Percentiles rank a stretch among this genome's conserved stretches.
Conservation (phyloP, 2,113 vertebrate species). For the Mungos mungo region DNA sequence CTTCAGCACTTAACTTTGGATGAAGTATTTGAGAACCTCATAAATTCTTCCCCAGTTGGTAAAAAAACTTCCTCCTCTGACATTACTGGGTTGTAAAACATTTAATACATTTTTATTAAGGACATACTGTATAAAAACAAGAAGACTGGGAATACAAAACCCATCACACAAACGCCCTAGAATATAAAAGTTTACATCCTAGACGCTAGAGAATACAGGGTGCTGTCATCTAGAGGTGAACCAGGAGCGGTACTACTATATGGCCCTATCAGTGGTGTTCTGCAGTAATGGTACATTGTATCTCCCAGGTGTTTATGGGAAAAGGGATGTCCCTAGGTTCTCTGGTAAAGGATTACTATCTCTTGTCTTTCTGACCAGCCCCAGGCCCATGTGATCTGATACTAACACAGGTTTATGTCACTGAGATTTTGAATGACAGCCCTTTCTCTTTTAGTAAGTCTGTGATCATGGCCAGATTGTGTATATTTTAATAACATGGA, state of each 20-base stretch:
- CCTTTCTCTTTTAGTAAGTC: conserved; percentile 16
- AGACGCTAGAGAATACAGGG: background rate
- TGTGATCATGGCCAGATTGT: background rate
- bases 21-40: conserved; percentile 4
- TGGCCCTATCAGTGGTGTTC: background rate
- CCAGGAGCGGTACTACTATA: background rate
- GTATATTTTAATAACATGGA: background rate
- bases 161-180: background rate
- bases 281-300: background rate
- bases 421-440: background rate
- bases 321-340: background rate
- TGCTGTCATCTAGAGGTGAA: background rate
- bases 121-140: background rate
- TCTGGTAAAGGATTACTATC: background rate
- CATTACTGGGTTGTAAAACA: background rate
- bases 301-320: background rate
- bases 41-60: background rate
- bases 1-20: background rate
- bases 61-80: background rate
- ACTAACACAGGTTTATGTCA: background rate
- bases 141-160: background rate
- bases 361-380: background rate
- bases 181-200: background rate
- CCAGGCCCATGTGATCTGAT: background rate
- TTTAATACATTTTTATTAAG: conserved; percentile 12